Base-by-base conservation (phyloP, 64 coral and sea anemone species). In the Stichodactyla helianthus region DNA sequence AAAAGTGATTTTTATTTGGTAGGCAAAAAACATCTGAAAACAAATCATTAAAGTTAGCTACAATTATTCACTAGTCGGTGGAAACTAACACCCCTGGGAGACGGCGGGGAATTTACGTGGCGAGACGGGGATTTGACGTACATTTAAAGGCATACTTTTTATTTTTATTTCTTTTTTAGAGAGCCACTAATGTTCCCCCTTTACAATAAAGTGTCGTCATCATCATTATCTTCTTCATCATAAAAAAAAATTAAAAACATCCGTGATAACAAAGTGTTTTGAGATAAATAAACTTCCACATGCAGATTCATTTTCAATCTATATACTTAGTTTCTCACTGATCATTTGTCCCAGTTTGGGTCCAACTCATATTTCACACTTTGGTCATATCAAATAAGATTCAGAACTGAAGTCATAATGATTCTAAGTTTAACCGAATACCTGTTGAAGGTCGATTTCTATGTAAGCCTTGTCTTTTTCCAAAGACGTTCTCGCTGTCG, bases 371-470 rank as follows among this genome's bases (percentile, higher is more conserved):
- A 68, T 22, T 68, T 68, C 26, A 31, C 26, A 27, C 12, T 74
- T 31, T 74, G 2, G 25, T 23, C 68, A 74, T 12, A 28, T 31
- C 14, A 11, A 28, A 11, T 31, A 12, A n/a, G 18, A 22, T 65
- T 65, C 22, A 65, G 10, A 74, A 11, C 68, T 52, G 35, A 51
- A 81, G 86, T 79, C 55, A 3, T 44, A 44, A 44, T 44, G 35
- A n/a, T 82, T 26, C 12, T 19, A 78, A 89, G 17, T 53, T 82
- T 54, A 71, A 31, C 77, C 28, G 10, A 14, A 85, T 91, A 95
- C 93, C 93, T 95, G 93, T 11, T 85, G 85, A 87, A 95, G 87
- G 63, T 81, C 57, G 64, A 95, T 95, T 68, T 89, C 74, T 82
- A 95, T 95, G 54, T 80, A 86, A 14, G 89, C 93, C 6, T 82